Conservation (phyloP, 2,797 vertebrate genomes). For the Scolopax bukidnonensis region DNA sequence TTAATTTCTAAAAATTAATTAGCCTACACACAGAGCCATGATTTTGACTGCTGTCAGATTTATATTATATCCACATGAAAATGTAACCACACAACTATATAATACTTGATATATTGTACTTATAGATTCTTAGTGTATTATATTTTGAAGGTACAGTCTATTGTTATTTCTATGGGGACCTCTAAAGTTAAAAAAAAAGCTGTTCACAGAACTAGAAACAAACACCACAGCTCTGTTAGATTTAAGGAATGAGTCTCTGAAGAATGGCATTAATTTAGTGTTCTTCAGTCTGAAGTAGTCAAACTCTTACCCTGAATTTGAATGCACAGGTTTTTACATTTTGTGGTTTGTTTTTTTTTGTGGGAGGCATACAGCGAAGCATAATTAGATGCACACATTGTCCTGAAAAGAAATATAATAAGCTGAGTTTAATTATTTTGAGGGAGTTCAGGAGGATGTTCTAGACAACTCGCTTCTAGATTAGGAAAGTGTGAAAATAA, state of each 20-base stretch:
- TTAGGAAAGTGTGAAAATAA: neutral
- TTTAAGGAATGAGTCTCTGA: neutral
- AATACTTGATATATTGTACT: neutral
- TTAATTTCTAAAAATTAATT: neutral
- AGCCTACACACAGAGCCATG: neutral
- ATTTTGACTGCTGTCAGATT: slow-evolving; percentile 16
- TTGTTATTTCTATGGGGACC: neutral
- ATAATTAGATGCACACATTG: neutral
- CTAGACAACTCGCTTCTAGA: neutral
- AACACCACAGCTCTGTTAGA: neutral
- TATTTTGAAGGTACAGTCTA: neutral
- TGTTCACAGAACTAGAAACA: neutral
- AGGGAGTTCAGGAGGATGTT: neutral
- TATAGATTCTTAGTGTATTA: neutral
- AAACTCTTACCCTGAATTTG: neutral
- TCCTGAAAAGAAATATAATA: neutral
- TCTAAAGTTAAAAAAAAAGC: neutral
- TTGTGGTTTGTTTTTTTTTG: neutral
- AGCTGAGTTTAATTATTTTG: neutral
- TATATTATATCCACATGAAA: neutral
- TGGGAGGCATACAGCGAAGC: neutral
- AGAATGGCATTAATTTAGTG: neutral
- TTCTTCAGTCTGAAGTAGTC: slow-evolving; percentile 1
- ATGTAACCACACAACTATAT: neutral
- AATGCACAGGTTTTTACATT: neutral